Percentiles rank a stretch among this genome's conserved stretches.
These are phyloP conservation scores for Diaperis boleti DNA, from an alignment of 2,888 invertebrate species.

Conservation along the genomic window DNA sequence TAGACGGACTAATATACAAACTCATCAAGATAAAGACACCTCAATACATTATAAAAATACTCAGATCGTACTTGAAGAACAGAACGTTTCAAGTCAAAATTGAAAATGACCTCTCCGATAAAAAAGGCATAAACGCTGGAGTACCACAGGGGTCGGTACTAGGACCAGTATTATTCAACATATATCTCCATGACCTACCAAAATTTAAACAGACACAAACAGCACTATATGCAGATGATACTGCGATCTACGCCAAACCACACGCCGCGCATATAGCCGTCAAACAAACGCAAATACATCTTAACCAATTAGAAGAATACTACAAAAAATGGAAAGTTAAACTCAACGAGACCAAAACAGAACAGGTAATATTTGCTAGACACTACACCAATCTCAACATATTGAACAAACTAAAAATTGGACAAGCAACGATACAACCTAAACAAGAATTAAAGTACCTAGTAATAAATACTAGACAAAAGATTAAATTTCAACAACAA, in stretches of 20 bases:
- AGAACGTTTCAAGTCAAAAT: neutral
- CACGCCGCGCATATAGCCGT: too few relatives aligned
- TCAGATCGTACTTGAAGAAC: neutral
- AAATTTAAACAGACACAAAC: neutral
- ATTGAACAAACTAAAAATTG: too few relatives aligned
- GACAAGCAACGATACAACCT: too few relatives aligned
- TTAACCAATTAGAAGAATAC: too few relatives aligned
- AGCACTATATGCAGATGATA: neutral
- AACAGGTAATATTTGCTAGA: too few relatives aligned
- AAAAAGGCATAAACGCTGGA: neutral
- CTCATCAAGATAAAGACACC: neutral
- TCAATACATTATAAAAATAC: neutral
- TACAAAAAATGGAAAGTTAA: too few relatives aligned
- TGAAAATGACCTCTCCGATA: neutral
- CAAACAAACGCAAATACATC: too few relatives aligned
- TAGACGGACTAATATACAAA: neutral
- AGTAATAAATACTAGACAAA: too few relatives aligned
- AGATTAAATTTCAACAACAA: too few relatives aligned
- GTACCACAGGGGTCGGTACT: neutral
- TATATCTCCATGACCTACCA: slow-evolving; percentile 1
- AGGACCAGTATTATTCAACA: neutral
- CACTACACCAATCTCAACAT: too few relatives aligned
- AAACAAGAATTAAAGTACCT: too few relatives aligned
- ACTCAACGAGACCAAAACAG: too few relatives aligned
- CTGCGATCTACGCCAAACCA: neutral